phyloP scores from a whole-genome alignment of 2,888 invertebrate genomes.

The Pammene aurita region DNA sequence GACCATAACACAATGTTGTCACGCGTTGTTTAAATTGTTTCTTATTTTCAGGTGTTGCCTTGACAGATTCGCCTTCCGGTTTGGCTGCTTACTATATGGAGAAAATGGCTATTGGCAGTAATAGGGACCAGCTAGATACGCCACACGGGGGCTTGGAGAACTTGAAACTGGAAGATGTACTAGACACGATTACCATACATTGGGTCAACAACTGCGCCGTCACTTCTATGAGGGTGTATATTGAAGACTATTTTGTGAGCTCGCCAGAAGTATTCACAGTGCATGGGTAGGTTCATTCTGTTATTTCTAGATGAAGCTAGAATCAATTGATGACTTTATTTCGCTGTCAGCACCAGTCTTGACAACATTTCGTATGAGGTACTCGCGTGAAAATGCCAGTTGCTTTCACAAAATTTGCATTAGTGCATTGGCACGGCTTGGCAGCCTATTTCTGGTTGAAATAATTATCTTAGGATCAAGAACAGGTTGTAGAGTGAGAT shows the following conservation, averaged over 20 bases:
- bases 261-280: slow-evolving; percentile 50
- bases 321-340: neutral
- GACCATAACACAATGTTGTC: no score
- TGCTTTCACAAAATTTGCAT: no score
- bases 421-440: no score
- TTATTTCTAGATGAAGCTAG: neutral
- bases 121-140: slow-evolving; percentile 78
- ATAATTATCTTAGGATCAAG: no score
- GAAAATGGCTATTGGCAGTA: slow-evolving; percentile 90
- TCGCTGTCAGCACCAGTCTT: neutral
- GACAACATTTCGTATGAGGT: neutral
- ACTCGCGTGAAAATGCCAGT: no score
- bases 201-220: slow-evolving; percentile 91
- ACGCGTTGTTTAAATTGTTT: no score
- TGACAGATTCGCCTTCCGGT: slow-evolving; percentile 91
- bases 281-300: slow-evolving; percentile 39
- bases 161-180: slow-evolving; percentile 86
- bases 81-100: slow-evolving; percentile 94
- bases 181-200: slow-evolving; percentile 92
- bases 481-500: no score
- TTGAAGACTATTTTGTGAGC: slow-evolving; percentile 79
- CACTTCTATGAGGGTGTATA: slow-evolving; percentile 89
- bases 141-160: slow-evolving; percentile 86
- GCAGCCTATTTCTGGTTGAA: no score
- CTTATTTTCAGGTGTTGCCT: slow-evolving; percentile 82